phyloP scores from a whole-genome alignment of 1,140 invertebrate species.

The Drosophila pseudoobscura region DNA sequence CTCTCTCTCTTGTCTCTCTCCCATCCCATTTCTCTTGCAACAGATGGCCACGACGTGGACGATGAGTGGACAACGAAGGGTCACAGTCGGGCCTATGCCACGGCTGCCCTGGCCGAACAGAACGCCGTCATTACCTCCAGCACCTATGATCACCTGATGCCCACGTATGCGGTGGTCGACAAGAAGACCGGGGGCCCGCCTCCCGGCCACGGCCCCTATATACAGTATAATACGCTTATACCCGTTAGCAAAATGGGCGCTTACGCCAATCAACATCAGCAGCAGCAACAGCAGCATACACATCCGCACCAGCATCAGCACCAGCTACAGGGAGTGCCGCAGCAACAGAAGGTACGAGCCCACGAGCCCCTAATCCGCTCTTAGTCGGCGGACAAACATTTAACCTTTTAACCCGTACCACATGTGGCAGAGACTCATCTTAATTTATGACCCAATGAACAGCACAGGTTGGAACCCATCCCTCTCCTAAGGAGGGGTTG shows the following conservation, averaged over 20 bases:
- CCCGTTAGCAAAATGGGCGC: conserved; percentile 82
- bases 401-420: conserved; percentile 64
- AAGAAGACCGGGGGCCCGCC: conserved; percentile 65
- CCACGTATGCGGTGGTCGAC: conserved; percentile 81
- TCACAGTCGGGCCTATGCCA: conserved; percentile 79
- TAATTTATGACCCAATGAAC: conserved; percentile 68
- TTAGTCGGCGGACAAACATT: conserved; percentile 68
- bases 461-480: conserved; percentile 12
- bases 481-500: neutral
- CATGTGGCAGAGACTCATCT: conserved; percentile 49
- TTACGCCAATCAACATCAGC: conserved; percentile 76
- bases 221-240: conserved; percentile 83
- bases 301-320: conserved; percentile 51
- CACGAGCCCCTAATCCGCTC: conserved; percentile 65
- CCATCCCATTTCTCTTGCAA: neutral
- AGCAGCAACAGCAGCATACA: conserved; percentile 59
- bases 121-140: conserved; percentile 81
- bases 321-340: conserved; percentile 17
- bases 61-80: conserved; percentile 82
- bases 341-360: conserved; percentile 71
- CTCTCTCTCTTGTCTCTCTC: neutral
- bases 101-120: conserved; percentile 79
- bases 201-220: conserved; percentile 69
- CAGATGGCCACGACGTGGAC: conserved; percentile 79
- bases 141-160: conserved; percentile 82